Evolutionary conservation across 1,140 invertebrate genomes (phyloP).

Genomic region (Ditylenchus dipsaci): DNA sequence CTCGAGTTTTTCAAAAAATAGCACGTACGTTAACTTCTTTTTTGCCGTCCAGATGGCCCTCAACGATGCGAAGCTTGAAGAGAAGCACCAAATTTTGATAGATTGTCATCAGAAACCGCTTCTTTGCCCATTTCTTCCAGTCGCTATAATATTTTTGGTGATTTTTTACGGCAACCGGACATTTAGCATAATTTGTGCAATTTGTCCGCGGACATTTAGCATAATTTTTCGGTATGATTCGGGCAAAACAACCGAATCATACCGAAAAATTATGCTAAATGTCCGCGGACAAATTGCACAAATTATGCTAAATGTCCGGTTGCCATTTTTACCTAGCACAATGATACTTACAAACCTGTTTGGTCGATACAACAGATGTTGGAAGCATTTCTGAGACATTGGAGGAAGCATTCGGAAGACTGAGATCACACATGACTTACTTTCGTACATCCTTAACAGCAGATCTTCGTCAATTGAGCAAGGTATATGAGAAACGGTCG

Average conservation of each 20-base stretch:
- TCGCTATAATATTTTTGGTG: slow-evolving; percentile 14
- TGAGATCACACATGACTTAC: slow-evolving; percentile 34
- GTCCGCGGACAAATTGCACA: no score
- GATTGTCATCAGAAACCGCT: slow-evolving; percentile 2
- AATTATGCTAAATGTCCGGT: no score
- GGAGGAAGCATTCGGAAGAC: slow-evolving; percentile 39
- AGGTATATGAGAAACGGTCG: slow-evolving; percentile 8
- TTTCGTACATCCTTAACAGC: slow-evolving; percentile 24
- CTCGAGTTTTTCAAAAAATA: background rate
- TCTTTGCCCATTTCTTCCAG: slow-evolving; percentile 8
- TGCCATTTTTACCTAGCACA: background rate
- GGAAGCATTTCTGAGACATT: slow-evolving; percentile 38
- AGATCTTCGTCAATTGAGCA: slow-evolving; percentile 2
- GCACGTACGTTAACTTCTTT: slow-evolving; percentile 18
- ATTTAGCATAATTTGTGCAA: no score
- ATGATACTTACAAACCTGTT: slow-evolving; percentile 1
- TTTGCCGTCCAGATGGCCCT: slow-evolving; percentile 22
- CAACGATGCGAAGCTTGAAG: slow-evolving; percentile 13
- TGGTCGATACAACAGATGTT: slow-evolving; percentile 25
- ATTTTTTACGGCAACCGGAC: no score
- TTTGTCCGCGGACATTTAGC: no score
- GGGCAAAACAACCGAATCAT: no score
- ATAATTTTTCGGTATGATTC: no score
- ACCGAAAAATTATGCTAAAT: no score
- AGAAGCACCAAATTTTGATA: slow-evolving; percentile 16